Percentiles rank a stretch among this genome's conserved stretches.
Conservation (phyloP, 2,113 vertebrate genomes). For the Anser cygnoides region DNA sequence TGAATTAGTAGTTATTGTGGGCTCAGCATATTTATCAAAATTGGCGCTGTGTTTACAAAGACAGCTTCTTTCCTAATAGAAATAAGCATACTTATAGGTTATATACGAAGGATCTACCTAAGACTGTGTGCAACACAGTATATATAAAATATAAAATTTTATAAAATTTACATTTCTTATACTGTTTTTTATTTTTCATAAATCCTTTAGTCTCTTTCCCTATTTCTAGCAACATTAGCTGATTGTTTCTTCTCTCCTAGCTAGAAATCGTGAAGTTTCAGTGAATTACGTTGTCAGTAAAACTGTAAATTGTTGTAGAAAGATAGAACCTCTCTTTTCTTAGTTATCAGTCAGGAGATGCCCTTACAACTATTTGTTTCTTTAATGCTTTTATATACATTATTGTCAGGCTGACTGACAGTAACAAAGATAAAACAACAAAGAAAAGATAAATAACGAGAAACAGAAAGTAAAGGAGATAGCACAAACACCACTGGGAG, state of each 20-base stretch:
- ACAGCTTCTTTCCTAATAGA: neutral
- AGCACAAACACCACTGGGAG: neutral
- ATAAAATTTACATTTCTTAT: neutral
- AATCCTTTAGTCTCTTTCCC: neutral
- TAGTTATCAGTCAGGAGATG: constrained; percentile 46
- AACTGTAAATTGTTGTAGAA: constrained; percentile 37
- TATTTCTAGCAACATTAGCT: neutral
- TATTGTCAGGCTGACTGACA: constrained; percentile 66
- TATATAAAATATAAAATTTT: no score
- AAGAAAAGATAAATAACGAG: constrained; percentile 47
- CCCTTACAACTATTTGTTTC: constrained; percentile 47
- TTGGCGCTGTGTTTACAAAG: neutral
- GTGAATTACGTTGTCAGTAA: constrained; percentile 41
- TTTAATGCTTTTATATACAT: constrained; percentile 41
- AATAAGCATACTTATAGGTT: neutral
- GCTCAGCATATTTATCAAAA: neutral
- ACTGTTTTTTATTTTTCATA: neutral
- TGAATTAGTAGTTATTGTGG: neutral
- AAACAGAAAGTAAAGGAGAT: constrained; percentile 23
- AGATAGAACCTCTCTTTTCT: constrained; percentile 18
- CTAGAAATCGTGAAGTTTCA: neutral
- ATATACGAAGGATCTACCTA: neutral
- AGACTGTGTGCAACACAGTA: neutral
- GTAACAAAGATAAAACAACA: constrained; percentile 55
- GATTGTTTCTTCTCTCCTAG: neutral